These are phyloP conservation scores for Amiota mariae DNA, from an alignment of 2,888 invertebrate genomes.

Conservation along the genomic window DNA sequence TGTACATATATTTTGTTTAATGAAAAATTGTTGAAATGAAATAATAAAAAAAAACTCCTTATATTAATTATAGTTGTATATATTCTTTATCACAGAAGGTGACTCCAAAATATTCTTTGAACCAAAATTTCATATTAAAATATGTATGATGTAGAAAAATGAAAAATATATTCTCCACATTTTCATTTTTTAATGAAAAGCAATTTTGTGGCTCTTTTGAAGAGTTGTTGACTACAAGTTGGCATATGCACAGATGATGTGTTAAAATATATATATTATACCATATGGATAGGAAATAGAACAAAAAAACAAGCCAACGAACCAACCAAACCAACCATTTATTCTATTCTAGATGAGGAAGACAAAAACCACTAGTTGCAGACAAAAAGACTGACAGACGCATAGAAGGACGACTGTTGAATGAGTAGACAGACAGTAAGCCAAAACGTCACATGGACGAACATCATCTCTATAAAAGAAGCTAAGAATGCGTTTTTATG, in stretches of 20 bases:
- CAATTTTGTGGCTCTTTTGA: not conserved
- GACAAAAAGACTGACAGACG: constrained; percentile 9
- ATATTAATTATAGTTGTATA: too few species aligned
- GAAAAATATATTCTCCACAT: not conserved
- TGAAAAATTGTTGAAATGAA: too few species aligned
- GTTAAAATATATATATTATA: too few species aligned
- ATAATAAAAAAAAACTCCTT: too few species aligned
- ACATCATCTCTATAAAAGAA: constrained; percentile 3
- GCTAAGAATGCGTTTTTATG: not conserved
- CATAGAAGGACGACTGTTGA: not conserved
- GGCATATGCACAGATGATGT: not conserved
- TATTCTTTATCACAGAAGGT: too few species aligned
- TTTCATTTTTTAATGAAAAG: not conserved
- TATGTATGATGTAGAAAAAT: not conserved
- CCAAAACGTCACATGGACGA: constrained; percentile 18
- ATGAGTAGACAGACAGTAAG: not conserved
- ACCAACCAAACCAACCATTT: too few species aligned
- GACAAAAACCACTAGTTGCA: not conserved
- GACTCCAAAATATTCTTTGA: too few species aligned
- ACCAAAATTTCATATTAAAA: too few species aligned
- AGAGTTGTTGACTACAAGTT: not conserved
- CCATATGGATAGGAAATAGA: too few species aligned
- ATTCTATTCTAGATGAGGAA: not conserved
- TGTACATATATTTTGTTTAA: too few species aligned
- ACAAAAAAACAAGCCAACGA: too few species aligned